These are phyloP conservation scores for Talpa occidentalis DNA, from an alignment of 2,113 vertebrate species.

Conservation along the genomic window DNA sequence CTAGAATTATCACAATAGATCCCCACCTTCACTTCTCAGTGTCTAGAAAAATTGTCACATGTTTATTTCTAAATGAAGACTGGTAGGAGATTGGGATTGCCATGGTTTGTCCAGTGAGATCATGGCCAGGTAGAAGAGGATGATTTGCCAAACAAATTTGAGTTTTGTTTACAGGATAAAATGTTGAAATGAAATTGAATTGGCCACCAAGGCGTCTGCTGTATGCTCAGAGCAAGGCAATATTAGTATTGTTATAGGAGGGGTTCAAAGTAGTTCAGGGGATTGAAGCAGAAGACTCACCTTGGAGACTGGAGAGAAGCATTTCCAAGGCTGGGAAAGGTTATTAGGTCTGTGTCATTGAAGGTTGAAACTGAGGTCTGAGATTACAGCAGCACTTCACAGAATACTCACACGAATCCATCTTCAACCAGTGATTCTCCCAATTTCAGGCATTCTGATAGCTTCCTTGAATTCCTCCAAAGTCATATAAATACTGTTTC, in stretches of 20 bases:
- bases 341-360: slow-evolving; percentile 48
- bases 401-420: slow-evolving; percentile 38
- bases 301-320: slow-evolving; percentile 19
- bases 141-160: slow-evolving; percentile 28
- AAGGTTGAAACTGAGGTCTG: slow-evolving; percentile 54
- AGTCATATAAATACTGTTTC: slow-evolving; percentile 48
- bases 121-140: neutral
- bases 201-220: neutral
- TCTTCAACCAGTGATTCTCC: neutral
- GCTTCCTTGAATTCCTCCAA: slow-evolving; percentile 26
- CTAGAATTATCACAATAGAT: neutral
- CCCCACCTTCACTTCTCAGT: neutral
- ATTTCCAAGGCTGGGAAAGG: slow-evolving; percentile 32
- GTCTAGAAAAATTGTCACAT: neutral
- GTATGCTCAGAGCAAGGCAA: neutral
- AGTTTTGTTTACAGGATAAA: slow-evolving; percentile 13
- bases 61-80: neutral
- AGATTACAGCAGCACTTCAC: slow-evolving; percentile 28
- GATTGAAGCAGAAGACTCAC: slow-evolving; percentile 1
- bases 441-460: neutral
- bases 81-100: neutral
- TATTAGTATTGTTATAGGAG: neutral
- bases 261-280: neutral
- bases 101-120: neutral
- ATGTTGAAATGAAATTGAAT: neutral